These are phyloP conservation scores for Drosophila nikananu DNA, from an alignment of 1,140 invertebrate genomes.

Conservation along the genomic window DNA sequence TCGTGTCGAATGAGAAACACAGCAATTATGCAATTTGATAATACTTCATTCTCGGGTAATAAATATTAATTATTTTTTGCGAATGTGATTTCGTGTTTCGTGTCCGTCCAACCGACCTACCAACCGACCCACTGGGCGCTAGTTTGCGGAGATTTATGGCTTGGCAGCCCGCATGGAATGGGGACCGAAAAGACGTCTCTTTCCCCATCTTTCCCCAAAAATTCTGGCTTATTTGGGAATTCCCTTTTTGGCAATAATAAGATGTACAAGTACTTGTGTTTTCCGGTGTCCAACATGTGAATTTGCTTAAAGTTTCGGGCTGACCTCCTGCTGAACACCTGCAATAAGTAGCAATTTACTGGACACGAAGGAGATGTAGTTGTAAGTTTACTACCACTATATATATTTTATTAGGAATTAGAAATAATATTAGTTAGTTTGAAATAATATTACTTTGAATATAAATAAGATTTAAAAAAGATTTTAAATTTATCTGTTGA, in stretches of 20 bases:
- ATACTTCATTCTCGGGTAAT: constrained; percentile 83
- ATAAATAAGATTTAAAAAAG: background rate
- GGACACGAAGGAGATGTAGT: background rate
- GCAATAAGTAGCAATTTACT: constrained; percentile 16
- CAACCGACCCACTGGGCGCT: constrained; percentile 50
- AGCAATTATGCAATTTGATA: constrained; percentile 84
- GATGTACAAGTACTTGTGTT: constrained; percentile 34
- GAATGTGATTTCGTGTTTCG: constrained; percentile 75
- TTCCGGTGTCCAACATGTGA: constrained; percentile 53
- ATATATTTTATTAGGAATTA: background rate
- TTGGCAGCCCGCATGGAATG: constrained; percentile 60
- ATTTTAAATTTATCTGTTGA: no score
- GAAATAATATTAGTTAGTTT: fast-evolving
- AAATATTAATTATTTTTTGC: constrained; percentile 84
- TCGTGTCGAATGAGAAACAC: constrained; percentile 83
- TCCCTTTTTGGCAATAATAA: constrained; percentile 20
- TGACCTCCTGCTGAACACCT: constrained; percentile 22
- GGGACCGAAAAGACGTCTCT: constrained; percentile 40
- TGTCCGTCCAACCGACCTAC: constrained; percentile 4
- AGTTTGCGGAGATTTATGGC: constrained; percentile 76
- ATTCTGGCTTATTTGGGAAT: background rate
- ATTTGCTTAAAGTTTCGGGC: constrained; percentile 61
- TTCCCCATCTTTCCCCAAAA: background rate
- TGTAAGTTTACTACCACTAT: background rate
- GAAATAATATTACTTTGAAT: background rate